phyloP scores from a whole-genome alignment of 2,797 vertebrate genomes.

The Megalops cyprinoides region DNA sequence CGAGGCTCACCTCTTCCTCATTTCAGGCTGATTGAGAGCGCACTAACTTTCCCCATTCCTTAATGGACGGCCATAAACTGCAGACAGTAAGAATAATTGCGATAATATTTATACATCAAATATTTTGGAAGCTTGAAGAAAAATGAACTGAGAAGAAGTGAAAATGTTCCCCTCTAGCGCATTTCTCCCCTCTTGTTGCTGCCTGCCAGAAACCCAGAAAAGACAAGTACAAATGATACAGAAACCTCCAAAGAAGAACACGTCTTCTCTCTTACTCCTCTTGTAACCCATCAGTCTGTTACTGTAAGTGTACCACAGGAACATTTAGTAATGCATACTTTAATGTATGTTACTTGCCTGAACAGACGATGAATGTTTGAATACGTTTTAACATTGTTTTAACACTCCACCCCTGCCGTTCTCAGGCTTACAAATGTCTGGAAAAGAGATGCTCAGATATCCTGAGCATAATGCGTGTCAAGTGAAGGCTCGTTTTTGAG shows the following conservation, averaged over 20 bases:
- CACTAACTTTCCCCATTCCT: not conserved
- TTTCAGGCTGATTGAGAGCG: not conserved
- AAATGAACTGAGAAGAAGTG: conserved; percentile 15
- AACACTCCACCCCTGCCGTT: not conserved
- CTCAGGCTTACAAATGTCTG: not conserved
- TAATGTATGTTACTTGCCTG: not conserved
- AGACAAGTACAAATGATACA: conserved; percentile 14
- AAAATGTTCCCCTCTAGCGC: not conserved
- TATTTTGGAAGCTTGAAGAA: not conserved
- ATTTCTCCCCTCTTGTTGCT: not conserved
- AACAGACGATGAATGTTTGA: not conserved
- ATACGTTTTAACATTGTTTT: not conserved
- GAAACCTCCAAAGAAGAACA: not conserved
- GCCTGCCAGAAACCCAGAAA: conserved; percentile 12
- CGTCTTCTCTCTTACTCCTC: not conserved
- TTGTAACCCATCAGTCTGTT: not conserved
- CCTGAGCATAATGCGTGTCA: not conserved
- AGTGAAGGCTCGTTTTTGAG: not conserved
- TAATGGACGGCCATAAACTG: not conserved
- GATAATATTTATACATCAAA: not conserved
- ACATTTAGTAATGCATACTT: not conserved
- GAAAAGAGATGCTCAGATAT: not conserved
- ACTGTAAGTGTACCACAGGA: not conserved
- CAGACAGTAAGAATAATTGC: not conserved
- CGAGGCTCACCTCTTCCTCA: not conserved